Evolutionary conservation across 2,888 invertebrate genomes (phyloP).

Genomic region (Homarus gammarus): DNA sequence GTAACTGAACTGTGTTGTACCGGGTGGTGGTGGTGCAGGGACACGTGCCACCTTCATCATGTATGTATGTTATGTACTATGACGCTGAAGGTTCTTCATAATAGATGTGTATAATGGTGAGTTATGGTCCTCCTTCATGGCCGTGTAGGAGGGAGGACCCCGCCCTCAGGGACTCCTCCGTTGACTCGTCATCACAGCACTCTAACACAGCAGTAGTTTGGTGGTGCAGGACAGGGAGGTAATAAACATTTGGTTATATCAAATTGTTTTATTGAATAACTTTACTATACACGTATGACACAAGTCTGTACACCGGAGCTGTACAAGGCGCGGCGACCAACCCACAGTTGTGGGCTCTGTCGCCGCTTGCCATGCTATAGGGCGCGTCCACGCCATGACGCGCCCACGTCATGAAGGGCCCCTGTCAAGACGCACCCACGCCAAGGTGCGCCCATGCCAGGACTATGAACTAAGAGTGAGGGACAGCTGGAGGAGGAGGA

Average conservation of each 20-base stretch:
- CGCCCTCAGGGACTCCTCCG: too few species aligned
- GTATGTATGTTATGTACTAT: too few species aligned
- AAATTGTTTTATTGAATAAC: constrained; percentile 39
- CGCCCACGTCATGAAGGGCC: not conserved
- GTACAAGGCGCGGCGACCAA: constrained; percentile 57
- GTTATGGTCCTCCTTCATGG: too few species aligned
- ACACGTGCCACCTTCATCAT: too few species aligned
- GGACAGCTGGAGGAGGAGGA: not conserved
- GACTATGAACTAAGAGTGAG: not conserved
- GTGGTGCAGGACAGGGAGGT: too few species aligned
- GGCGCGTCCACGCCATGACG: constrained; percentile 11
- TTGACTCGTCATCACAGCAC: too few species aligned
- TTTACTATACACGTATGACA: constrained; percentile 28
- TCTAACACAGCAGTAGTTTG: too few species aligned
- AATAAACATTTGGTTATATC: not conserved
- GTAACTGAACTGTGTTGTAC: too few species aligned
- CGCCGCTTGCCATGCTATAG: not conserved
- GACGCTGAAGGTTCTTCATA: too few species aligned
- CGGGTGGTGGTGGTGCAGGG: too few species aligned
- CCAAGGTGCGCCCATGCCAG: not conserved
- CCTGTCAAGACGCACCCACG: constrained; percentile 11
- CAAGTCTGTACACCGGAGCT: constrained; percentile 67
- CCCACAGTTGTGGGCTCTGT: constrained; percentile 62
- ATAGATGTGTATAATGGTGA: too few species aligned
- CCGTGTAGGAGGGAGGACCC: too few species aligned